Evolutionary conservation across 2,797 vertebrate genomes (phyloP), one percentile per base, ranked within the genome.

Genomic region (Pangasius sanitwongsei): DNA sequence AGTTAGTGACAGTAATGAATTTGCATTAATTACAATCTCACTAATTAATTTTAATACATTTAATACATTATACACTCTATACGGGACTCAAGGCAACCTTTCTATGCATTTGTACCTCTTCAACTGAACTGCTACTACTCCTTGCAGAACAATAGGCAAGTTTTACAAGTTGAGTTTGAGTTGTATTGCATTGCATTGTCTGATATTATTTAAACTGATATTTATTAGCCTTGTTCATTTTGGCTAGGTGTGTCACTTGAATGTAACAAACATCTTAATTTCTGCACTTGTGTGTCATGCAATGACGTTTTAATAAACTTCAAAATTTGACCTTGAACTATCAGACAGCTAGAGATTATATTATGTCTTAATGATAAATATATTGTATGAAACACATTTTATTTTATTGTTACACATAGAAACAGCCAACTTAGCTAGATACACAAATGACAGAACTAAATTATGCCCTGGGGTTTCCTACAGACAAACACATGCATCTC

Each of bases 361-460:
- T 34, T 6, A 83, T 50, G 65, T 48, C 41, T 75, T 75, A 50
- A 15, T 75, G 12, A 83, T 37, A 63, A 61, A 88, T 59, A 61
- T 83, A 61, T 48, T 74, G 55, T 50, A 34, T 16, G 4, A 59
- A 81, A 34, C 44, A 25, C 12, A 23, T n/a, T 80, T 53, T n/a
- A 70, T 72, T 72, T 61, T 13, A 75, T n/a, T 41, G 69, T 20
- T 72, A 20, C 2, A 70, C 4, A 37, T 63, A 87, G 37, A 61
- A 87, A 55, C 41, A 72, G 67, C 28, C 6, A 57, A 83, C 53
- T 72, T 2, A 72, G 53, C 20, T 77, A 48, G 7, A 77, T 75
- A 84, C 11, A 61, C 41, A 77, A 67, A 34, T 72, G 50, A 59
- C 53, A 83, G 15, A 37, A 87, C 6, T 70, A 87, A 87, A n/a